These are phyloP conservation scores for Diloba caeruleocephala DNA, from an alignment of 2,888 invertebrate species.

Conservation along the genomic window DNA sequence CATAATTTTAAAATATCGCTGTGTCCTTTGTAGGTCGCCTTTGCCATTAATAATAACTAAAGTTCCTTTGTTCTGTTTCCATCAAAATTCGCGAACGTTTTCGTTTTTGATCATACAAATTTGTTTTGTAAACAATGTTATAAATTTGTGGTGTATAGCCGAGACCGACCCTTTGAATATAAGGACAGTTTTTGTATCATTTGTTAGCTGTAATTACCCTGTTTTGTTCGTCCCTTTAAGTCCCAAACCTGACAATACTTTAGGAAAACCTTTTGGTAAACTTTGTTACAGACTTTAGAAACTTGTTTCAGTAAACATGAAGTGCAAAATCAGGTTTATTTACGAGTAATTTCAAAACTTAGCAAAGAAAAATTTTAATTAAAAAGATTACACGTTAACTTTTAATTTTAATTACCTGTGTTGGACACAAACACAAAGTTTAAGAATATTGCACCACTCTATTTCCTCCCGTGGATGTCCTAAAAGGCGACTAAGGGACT, in stretches of 20 bases:
- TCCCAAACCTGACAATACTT: neutral
- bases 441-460: no score
- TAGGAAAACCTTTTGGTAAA: no score
- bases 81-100: conserved; percentile 23
- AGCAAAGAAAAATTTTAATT: no score
- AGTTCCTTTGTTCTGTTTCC: conserved; percentile 27
- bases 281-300: no score
- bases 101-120: conserved; percentile 17
- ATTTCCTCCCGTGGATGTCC: no score
- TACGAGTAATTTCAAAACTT: no score
- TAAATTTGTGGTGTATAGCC: conserved; percentile 30
- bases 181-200: conserved; percentile 29
- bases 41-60: conserved; percentile 27
- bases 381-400: no score
- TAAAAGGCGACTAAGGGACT: no score
- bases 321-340: no score
- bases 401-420: no score
- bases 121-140: conserved; percentile 41
- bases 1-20: conserved; percentile 26
- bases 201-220: conserved; percentile 22
- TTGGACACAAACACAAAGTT: no score
- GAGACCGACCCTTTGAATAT: conserved; percentile 20
- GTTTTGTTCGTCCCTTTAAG: conserved; percentile 9
- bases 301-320: no score
- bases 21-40: conserved; percentile 21